These are phyloP conservation scores for Phrynocephalus guinanensis DNA, from an alignment of 2,797 vertebrate genomes.

Conservation along the genomic window DNA sequence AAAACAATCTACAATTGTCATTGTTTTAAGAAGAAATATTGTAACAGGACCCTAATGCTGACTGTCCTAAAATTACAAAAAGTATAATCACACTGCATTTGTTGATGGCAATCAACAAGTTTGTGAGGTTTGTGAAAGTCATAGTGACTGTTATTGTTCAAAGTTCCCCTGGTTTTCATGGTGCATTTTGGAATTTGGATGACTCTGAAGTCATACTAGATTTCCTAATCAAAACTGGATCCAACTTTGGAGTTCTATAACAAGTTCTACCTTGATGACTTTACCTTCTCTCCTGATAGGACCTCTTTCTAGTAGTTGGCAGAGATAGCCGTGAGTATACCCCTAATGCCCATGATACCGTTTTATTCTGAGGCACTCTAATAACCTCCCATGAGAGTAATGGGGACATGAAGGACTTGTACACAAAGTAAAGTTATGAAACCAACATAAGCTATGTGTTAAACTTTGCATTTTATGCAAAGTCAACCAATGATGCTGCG, in stretches of 20 bases:
- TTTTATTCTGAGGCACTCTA: neutral
- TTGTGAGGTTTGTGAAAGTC: neutral
- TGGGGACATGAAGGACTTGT: neutral
- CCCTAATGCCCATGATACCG: neutral
- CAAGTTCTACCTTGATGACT: too few species aligned
- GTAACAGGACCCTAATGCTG: neutral
- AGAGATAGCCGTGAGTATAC: neutral
- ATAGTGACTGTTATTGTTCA: neutral
- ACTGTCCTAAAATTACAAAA: neutral
- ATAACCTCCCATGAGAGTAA: neutral
- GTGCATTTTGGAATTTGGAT: neutral
- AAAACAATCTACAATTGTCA: neutral
- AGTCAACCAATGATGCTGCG: too few species aligned
- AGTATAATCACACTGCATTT: neutral
- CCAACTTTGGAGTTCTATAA: neutral
- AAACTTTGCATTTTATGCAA: too few species aligned
- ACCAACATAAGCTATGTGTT: too few species aligned
- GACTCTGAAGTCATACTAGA: too few species aligned
- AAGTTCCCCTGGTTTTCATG: neutral
- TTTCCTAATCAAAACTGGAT: neutral
- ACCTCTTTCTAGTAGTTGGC: too few species aligned
- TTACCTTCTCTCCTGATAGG: too few species aligned
- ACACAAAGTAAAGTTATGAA: too few species aligned
- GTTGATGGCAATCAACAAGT: neutral
- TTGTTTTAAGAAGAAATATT: neutral